Conservation (phyloP, 2,113 vertebrate species). For the Pangasianodon hypophthalmus region DNA sequence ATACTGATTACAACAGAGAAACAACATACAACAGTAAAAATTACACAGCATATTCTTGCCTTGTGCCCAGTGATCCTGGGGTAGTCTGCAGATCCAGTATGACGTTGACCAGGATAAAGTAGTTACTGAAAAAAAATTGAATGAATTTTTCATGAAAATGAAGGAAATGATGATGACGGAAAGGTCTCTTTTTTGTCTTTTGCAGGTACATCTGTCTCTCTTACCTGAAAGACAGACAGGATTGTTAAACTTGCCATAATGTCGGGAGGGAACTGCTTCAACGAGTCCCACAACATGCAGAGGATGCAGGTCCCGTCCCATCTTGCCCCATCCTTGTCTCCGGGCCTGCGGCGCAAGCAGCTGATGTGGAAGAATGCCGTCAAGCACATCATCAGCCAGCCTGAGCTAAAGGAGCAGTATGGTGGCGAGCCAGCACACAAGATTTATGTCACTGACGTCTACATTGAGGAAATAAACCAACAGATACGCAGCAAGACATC, state of each 20-base stretch:
- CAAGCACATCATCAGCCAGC: conserved; percentile 73
- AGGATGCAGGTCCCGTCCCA: conserved; percentile 59
- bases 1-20: neutral
- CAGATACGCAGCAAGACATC: conserved; percentile 73
- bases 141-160: neutral
- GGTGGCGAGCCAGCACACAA: conserved; percentile 70
- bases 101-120: neutral
- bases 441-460: conserved; percentile 72
- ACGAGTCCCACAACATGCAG: conserved; percentile 56
- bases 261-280: conserved; percentile 63
- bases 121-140: neutral
- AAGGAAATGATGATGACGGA: neutral
- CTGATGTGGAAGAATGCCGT: conserved; percentile 74
- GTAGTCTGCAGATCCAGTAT: neutral
- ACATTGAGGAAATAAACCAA: conserved; percentile 74
- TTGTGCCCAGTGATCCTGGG: neutral
- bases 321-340: conserved; percentile 59
- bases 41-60: neutral
- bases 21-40: neutral
- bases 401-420: conserved; percentile 65
- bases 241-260: neutral
- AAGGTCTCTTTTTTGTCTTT: neutral
- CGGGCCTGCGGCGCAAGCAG: conserved; percentile 68
- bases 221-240: neutral
- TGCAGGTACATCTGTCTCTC: conserved; percentile 11